Percentiles rank a stretch among this genome's conserved stretches.
phyloP scores from a whole-genome alignment of 2,797 vertebrate species.

The Liasis olivaceus region DNA sequence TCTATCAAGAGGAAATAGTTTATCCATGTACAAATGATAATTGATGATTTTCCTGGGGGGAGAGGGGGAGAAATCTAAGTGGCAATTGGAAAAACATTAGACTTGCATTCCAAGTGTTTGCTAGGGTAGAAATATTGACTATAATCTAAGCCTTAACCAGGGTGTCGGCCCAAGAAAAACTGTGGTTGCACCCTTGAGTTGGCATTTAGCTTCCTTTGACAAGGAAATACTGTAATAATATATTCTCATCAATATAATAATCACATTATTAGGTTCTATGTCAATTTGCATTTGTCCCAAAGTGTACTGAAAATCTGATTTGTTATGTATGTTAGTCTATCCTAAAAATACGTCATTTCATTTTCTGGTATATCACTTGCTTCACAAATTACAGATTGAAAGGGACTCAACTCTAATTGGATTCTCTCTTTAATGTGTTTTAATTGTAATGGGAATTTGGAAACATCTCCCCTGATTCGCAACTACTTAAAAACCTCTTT shows the following conservation, averaged over 20 bases:
- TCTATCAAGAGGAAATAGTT: neutral
- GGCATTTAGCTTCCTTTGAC: neutral
- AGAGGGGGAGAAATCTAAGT: neutral
- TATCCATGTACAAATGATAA: neutral
- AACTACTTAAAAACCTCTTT: slow-evolving; percentile 9
- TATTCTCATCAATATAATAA: neutral
- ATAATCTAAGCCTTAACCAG: neutral
- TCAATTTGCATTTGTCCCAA: neutral
- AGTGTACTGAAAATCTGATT: slow-evolving; percentile 8
- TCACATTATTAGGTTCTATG: neutral
- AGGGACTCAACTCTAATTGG: neutral
- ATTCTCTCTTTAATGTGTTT: slow-evolving; percentile 27
- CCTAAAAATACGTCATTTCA: neutral
- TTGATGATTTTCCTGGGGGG: neutral
- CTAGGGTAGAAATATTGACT: neutral
- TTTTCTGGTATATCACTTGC: neutral
- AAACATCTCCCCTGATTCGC: neutral
- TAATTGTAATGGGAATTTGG: slow-evolving; percentile 11
- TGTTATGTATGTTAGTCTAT: neutral
- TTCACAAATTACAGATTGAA: slow-evolving; percentile 3
- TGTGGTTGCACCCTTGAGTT: no score
- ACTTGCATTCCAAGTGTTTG: neutral
- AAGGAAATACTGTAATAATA: neutral
- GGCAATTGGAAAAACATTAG: neutral
- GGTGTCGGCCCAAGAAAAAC: neutral